Conservation (phyloP, 2,888 invertebrate genomes). For the Xestia sexstrigata region DNA sequence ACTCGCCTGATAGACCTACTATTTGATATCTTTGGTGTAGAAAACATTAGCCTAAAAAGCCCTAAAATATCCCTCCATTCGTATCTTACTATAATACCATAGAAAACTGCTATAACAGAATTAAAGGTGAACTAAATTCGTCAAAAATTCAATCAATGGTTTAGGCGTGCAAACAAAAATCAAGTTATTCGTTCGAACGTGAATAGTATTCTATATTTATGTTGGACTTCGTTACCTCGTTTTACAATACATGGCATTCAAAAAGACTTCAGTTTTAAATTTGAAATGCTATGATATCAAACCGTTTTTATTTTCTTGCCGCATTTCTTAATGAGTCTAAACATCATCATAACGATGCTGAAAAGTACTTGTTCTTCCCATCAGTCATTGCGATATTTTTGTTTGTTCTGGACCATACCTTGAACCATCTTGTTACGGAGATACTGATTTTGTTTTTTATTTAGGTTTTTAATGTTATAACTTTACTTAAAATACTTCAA, state of each 20-base stretch:
- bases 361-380: no score
- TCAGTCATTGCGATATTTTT: no score
- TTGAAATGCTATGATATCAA: background rate
- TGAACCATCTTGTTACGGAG: no score
- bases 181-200: slow-evolving; percentile 12
- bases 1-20: background rate
- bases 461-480: no score
- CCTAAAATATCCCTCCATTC: background rate
- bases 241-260: background rate
- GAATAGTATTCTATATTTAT: background rate
- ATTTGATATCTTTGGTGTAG: background rate
- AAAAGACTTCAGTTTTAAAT: no score
- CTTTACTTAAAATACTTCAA: no score
- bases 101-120: slow-evolving; percentile 21
- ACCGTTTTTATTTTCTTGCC: background rate
- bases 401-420: no score
- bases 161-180: slow-evolving; percentile 13
- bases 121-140: slow-evolving; percentile 11
- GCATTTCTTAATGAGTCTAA: no score
- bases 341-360: no score
- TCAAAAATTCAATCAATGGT: slow-evolving; percentile 11
- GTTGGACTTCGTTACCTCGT: background rate
- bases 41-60: background rate
- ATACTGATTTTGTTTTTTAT: no score
- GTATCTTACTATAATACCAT: background rate